Base-by-base conservation (phyloP, 2,888 invertebrate species). In the Chironomus tentans region DNA sequence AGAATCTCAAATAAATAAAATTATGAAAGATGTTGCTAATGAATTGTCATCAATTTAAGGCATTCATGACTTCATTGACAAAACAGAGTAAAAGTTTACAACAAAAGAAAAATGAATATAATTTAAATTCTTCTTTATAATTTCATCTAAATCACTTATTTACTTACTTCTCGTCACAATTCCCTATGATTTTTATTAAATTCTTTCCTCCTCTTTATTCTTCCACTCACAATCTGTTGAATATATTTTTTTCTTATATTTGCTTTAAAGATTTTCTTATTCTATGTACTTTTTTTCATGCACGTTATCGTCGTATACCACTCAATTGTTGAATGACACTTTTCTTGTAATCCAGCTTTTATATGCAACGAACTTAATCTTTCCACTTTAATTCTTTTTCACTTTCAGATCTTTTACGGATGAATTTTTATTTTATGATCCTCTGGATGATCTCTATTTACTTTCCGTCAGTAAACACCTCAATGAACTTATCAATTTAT, bases 301-400 rank as follows among this genome's bases (percentile, higher is more conserved):
- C 24, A 13, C 65, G 21, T 15, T 65, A 22, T 65, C 56, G 56
- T 18, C 38, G 56, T 56, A 15, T n/a, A 65, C 65, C 65, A 65
- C 65, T 65, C 65, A 65, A 65, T 65, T 65, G 65, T 65, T 65
- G 65, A 65, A 65, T 65, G 65, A 24, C 18, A 18, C 56, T 56
- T 56, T 65, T 65, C 21, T 24, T 24, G 21, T 65, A 65, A 65
- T 65, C 65, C 65, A 21, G 65, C 65, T 65, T 65, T 65, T 56
- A 56, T 56, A 56, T 56, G n/a, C 56, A 56, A 65, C 24, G 21
- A 21, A 65, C 24, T 65, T 65, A 65, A 65, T 65, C 65, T 56
- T 56, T 65, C 65, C 65, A 65, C 65, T 65, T 65, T 65, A 10
- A 18, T 21, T 24, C 65, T 65, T 24, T 65, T 65, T 65, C 4